A percentile compares a stretch with the other conserved stretches of the same genome.
Evolutionary conservation across 2,113 vertebrate genomes (phyloP).

Genomic region (Engystomops pustulosus): DNA sequence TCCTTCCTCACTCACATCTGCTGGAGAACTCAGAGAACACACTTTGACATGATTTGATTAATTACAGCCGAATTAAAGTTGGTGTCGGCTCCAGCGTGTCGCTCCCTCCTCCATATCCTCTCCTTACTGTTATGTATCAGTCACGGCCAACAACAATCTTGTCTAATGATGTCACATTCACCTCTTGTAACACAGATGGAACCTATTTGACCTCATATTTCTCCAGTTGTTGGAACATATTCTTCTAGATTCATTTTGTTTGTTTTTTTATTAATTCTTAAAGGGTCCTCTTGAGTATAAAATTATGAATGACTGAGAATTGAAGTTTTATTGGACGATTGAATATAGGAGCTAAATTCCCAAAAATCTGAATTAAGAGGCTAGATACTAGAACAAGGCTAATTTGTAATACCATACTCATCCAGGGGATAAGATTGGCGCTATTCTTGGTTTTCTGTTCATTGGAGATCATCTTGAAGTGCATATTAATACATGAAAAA

Average conservation of each 20-base stretch:
- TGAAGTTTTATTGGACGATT: neutral
- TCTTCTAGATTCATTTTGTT: neutral
- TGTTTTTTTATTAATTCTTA: too few relatives aligned
- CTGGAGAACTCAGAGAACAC: neutral
- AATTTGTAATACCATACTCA: neutral
- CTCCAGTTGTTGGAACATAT: neutral
- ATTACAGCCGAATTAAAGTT: constrained; percentile 44
- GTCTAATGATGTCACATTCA: neutral
- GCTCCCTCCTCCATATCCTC: constrained; percentile 31
- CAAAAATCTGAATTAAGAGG: neutral
- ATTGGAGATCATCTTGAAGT: neutral
- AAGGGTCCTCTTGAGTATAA: too few relatives aligned
- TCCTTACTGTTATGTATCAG: constrained; percentile 12
- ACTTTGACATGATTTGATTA: constrained; percentile 36
- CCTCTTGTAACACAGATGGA: neutral
- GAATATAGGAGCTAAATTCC: neutral
- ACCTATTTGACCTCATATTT: neutral
- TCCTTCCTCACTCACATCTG: constrained; percentile 32
- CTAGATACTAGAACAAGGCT: neutral
- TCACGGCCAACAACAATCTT: neutral
- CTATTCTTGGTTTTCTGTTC: neutral
- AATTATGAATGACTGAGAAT: too few relatives aligned
- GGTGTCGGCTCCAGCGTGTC: constrained; percentile 43
- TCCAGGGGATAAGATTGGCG: neutral
- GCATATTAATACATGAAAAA: neutral